phyloP scores from a whole-genome alignment of 1,140 invertebrate species.

The Globodera ellingtonae region DNA sequence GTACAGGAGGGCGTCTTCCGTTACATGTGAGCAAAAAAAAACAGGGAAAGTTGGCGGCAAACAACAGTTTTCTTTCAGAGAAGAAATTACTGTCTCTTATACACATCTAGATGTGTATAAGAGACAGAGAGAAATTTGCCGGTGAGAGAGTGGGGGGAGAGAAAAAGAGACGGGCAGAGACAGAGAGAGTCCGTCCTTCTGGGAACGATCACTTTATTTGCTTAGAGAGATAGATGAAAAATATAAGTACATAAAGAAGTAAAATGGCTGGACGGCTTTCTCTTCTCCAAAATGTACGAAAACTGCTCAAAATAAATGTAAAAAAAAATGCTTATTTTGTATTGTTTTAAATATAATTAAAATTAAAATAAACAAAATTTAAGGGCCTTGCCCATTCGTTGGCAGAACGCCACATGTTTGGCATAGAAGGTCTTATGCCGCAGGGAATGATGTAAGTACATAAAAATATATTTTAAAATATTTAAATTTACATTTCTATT shows the following conservation, averaged over 20 bases:
- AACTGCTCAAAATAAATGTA: not conserved
- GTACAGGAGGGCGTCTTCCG: conserved; percentile 93
- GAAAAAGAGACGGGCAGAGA: no score
- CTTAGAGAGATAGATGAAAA: no score
- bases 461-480: not conserved
- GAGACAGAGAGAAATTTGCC: not conserved
- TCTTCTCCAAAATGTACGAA: not conserved
- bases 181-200: no score
- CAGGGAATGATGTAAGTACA: conserved; percentile 2
- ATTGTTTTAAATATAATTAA: not conserved
- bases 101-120: no score
- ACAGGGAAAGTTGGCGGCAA: no score
- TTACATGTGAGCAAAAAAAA: conserved; percentile 74
- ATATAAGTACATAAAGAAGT: no score
- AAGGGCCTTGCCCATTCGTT: conserved; percentile 87
- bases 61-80: no score
- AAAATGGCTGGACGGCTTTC: no score
- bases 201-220: no score
- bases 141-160: no score
- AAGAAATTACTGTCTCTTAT: no score
- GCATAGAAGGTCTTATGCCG: conserved; percentile 80
- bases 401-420: conserved; percentile 83
- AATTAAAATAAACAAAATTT: conserved; percentile 54
- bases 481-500: not conserved
- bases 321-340: not conserved